Evolutionary conservation across 1,140 invertebrate species (phyloP), one percentile per base, ranked within the genome.

Genomic region (Philopotamus ludificatus): DNA sequence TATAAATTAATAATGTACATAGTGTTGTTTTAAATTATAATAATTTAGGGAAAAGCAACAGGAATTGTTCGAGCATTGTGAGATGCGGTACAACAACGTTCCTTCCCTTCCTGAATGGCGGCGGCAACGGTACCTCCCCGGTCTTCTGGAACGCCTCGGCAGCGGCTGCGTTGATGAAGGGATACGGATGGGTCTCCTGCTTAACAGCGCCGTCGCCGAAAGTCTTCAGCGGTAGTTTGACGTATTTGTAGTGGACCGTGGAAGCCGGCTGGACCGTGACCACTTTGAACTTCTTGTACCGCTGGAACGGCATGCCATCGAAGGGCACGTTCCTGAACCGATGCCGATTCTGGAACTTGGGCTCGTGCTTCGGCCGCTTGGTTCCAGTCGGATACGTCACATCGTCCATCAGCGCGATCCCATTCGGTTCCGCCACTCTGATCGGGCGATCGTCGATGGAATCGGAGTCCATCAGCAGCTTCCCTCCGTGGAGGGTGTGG

Each of bases 281-380:
- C 7, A 60, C 42, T 47, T 23, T 60, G 42, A 60, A 60, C 16
- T 60, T 60, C 20, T 47, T 60, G 42, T 60, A 60, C 1, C 20
- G 2, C 15, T 47, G 42, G 21, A 60, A 60, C 2, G 57, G 57
- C 41, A 20, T 7, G 16, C n/a, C n/a, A n/a, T n/a, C n/a, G 34
- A 21, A 1, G 39, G 34, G 10, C 3, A 21, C 18, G 3, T 20
- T 20, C n/a, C 21, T 20, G 21, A 50, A 3, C 18, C 22, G 1
- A 10, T 2, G 12, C 20, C 10, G 10, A 7, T 39, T 57, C 20
- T 3, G n/a, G 16, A n/a, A n/a, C n/a, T n/a, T n/a, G 22, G 51
- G 16, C 21, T 34, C 28, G 28, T 34, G 28, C 12, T 12, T 34
- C 4, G 28, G 28, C 12, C 12, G 28, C 4, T 34, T 34, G 4